Conservation (phyloP, 1,140 invertebrate species). For the Brachionus asplanchnoidis region DNA sequence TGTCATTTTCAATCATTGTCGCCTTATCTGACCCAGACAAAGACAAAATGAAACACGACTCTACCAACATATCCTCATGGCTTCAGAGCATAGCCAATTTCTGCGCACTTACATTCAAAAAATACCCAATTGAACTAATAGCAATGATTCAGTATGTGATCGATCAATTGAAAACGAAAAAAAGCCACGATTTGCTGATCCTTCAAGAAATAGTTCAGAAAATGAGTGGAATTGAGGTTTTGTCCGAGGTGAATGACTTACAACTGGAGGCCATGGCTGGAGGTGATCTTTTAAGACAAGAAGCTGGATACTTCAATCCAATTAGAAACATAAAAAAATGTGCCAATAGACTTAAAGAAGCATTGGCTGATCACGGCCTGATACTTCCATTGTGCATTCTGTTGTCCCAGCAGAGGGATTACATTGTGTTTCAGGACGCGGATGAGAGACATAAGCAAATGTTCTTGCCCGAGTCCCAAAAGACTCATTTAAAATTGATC, state of each 20-base stretch:
- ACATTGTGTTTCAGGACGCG: conserved; percentile 67
- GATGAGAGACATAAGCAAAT: conserved; percentile 43
- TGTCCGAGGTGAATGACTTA: conserved; percentile 90
- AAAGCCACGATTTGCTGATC: conserved; percentile 88
- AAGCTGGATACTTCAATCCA: conserved; percentile 93
- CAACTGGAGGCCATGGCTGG: conserved; percentile 92
- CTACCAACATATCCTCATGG: conserved; percentile 89
- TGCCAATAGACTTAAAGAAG: conserved; percentile 88
- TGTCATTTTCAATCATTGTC: conserved; percentile 60
- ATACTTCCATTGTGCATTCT: conserved; percentile 85
- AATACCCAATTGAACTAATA: conserved; percentile 90
- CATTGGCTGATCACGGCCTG: conserved; percentile 80
- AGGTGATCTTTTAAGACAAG: conserved; percentile 85
- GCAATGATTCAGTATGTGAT: conserved; percentile 92
- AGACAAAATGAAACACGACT: conserved; percentile 76
- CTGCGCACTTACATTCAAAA: conserved; percentile 76
- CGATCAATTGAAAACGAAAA: conserved; percentile 90
- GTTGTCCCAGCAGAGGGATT: conserved; percentile 93
- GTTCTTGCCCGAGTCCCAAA: conserved; percentile 65
- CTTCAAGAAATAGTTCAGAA: conserved; percentile 97
- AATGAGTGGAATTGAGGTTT: conserved; percentile 95
- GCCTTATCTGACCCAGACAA: conserved; percentile 49
- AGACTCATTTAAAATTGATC: conserved; percentile 78
- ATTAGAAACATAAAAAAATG: conserved; percentile 93
- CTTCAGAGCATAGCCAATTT: conserved; percentile 65